Conservation (phyloP, 2,113 vertebrate genomes). For the Tragelaphus strepsiceros region DNA sequence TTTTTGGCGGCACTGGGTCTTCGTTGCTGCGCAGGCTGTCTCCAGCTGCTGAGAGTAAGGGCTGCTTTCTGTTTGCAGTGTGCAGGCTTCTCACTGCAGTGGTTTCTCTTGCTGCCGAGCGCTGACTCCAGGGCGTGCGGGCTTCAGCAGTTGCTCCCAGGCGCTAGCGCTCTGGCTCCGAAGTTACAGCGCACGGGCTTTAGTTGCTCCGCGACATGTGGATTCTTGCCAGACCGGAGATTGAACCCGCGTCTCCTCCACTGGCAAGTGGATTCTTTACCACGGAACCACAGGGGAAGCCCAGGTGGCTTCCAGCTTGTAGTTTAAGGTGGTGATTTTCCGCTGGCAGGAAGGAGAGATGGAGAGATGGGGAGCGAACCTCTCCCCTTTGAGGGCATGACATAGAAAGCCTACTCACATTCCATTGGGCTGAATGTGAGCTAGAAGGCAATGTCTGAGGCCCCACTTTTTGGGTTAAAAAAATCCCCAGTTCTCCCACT, state of each 20-base stretch:
- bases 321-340: not conserved
- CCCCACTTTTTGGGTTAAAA: not conserved
- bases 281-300: not conserved
- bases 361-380: not conserved
- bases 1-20: not conserved
- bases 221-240: not conserved
- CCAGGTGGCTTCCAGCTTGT: not conserved
- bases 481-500: not conserved
- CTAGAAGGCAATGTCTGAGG: not conserved
- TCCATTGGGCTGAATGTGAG: not conserved
- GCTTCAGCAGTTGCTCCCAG: not conserved
- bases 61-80: not conserved
- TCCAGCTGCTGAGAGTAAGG: not conserved
- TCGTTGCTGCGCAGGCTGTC: not conserved
- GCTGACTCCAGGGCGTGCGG: not conserved
- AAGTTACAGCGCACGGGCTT: rapidly evolving
- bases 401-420: not conserved
- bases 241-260: not conserved
- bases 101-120: not conserved
- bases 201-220: not conserved
- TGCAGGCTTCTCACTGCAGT: not conserved
- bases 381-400: not conserved
- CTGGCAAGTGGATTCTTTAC: not conserved
- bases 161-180: not conserved
- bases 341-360: not conserved